A percentile compares a stretch with the other conserved stretches of the same genome.
Conservation (phyloP, 2,888 invertebrate genomes). For the Tubulanus polymorphus region DNA sequence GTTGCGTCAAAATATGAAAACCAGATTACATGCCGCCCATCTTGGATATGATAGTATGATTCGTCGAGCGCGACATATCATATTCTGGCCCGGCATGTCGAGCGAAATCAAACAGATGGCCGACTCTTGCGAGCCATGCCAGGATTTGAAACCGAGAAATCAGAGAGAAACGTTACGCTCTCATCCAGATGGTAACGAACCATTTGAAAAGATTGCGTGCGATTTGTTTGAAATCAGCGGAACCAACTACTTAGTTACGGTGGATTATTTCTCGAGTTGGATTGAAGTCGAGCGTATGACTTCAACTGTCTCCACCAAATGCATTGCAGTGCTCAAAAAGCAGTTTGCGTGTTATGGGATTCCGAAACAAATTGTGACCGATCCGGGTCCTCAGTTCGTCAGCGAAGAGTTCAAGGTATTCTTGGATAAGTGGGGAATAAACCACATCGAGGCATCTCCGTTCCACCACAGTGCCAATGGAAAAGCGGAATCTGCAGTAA, state of each 20-base stretch:
- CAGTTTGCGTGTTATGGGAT: not conserved
- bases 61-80: conserved; percentile 5
- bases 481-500: conserved; percentile 15
- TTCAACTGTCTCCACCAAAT: not conserved
- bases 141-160: not conserved
- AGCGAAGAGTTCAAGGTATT: conserved; percentile 9
- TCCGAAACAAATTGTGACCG: not conserved
- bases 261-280: not conserved
- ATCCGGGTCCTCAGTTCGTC: conserved; percentile 14
- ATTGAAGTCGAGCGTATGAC: conserved; percentile 1
- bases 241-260: not conserved
- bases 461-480: conserved; percentile 17
- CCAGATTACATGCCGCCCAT: conserved; percentile 14
- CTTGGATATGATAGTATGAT: conserved; percentile 15
- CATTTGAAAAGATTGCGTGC: conserved; percentile 7
- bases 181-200: conserved; percentile 1
- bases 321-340: not conserved
- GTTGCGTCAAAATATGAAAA: conserved; percentile 9
- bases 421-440: conserved; percentile 15
- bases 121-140: conserved; percentile 1
- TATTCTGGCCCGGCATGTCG: conserved; percentile 12
- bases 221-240: conserved; percentile 10
- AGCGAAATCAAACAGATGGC: not conserved
- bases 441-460: conserved; percentile 15
- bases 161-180: not conserved